Conservation (phyloP, 2,113 vertebrate species). For the Chionis minor region DNA sequence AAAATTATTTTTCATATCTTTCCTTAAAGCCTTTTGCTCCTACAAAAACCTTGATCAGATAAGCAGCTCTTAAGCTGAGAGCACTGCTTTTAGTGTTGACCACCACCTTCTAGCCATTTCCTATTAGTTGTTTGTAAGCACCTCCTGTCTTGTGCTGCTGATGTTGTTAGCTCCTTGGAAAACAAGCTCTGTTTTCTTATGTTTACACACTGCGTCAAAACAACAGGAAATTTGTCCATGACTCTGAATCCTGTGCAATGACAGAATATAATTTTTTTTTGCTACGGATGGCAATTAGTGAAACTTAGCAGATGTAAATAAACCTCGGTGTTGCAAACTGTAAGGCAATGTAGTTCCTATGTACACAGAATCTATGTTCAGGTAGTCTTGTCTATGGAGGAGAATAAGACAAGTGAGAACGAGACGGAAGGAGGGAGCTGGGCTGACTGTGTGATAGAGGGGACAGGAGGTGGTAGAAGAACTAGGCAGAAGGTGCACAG, state of each 20-base stretch:
- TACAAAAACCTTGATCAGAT: not conserved
- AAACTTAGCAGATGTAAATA: not conserved
- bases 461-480: not conserved
- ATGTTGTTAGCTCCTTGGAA: constrained; percentile 8
- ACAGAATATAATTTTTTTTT: not conserved
- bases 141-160: constrained; percentile 13
- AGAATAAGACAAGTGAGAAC: not conserved
- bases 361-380: not conserved
- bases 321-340: not conserved
- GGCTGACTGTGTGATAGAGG: not conserved
- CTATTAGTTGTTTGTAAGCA: constrained; percentile 63
- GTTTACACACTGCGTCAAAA: constrained; percentile 8
- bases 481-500: not conserved
- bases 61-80: not conserved
- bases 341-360: not conserved
- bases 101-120: constrained; percentile 4
- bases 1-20: not conserved
- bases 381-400: not conserved
- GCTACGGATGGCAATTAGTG: not conserved
- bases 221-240: constrained; percentile 11
- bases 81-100: not conserved
- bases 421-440: not conserved
- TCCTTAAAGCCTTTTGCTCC: not conserved
- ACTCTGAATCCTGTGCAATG: not conserved
- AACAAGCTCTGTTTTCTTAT: constrained; percentile 11